Conservation (phyloP, 2,888 invertebrate species). For the Punctoribates punctum region DNA sequence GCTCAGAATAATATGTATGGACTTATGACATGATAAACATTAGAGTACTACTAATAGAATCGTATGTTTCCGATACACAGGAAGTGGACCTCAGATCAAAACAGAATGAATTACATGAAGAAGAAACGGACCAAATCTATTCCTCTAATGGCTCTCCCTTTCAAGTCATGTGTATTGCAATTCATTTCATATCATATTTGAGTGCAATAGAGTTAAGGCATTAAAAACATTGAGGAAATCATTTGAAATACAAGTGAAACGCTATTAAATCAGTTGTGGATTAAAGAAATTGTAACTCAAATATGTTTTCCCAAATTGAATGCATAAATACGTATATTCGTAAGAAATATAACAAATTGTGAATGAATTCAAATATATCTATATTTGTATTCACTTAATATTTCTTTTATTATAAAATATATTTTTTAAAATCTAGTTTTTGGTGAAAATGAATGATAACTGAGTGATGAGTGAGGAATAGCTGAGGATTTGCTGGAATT, state of each 20-base stretch:
- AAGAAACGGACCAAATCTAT: slow-evolving; percentile 27
- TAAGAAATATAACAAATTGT: too few relatives aligned
- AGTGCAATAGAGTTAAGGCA: slow-evolving; percentile 15
- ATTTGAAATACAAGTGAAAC: neutral
- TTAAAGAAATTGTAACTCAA: too few relatives aligned
- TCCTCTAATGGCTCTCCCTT: slow-evolving; percentile 31
- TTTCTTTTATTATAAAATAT: too few relatives aligned
- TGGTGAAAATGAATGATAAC: too few relatives aligned
- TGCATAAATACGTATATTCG: too few relatives aligned
- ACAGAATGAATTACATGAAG: slow-evolving; percentile 20
- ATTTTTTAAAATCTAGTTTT: too few relatives aligned
- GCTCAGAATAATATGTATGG: slow-evolving; percentile 11
- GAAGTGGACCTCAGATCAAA: slow-evolving; percentile 27
- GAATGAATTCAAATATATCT: too few relatives aligned
- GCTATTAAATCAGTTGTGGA: neutral
- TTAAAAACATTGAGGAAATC: slow-evolving; percentile 31
- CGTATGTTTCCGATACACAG: slow-evolving; percentile 31
- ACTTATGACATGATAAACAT: slow-evolving; percentile 34
- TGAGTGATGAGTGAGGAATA: too few relatives aligned
- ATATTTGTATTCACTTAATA: too few relatives aligned
- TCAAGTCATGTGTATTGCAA: slow-evolving; percentile 27
- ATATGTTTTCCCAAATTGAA: too few relatives aligned
- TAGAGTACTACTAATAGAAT: slow-evolving; percentile 28
- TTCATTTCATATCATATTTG: slow-evolving; percentile 31
- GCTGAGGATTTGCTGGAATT: neutral